Evolutionary conservation across 1,140 invertebrate species (phyloP).

Genomic region (Ridgeia piscesae): DNA sequence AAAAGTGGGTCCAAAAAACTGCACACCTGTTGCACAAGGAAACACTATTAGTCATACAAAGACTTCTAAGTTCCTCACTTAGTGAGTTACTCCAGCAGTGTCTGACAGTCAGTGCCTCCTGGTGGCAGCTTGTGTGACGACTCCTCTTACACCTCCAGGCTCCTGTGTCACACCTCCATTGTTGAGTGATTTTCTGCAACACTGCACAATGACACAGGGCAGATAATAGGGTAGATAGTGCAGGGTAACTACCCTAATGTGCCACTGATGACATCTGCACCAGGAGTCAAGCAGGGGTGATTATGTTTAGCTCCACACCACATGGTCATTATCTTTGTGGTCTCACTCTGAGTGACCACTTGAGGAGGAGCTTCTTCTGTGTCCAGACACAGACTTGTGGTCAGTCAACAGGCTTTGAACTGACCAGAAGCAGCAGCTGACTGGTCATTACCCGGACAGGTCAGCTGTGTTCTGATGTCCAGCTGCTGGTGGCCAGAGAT

Average conservation of each 20-base stretch:
- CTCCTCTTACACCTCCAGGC: neutral
- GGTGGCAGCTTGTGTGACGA: neutral
- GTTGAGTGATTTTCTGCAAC: neutral
- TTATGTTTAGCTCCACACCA: neutral
- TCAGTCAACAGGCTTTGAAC: neutral
- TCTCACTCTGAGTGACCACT: neutral
- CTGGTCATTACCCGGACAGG: neutral
- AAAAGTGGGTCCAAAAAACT: neutral
- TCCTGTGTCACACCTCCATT: neutral
- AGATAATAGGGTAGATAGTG: neutral
- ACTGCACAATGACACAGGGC: neutral
- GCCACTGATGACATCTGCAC: neutral
- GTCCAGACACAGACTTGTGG: neutral
- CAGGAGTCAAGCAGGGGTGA: neutral
- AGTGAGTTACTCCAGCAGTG: neutral
- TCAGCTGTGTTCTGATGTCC: neutral
- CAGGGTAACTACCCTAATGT: neutral
- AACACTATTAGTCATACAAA: neutral
- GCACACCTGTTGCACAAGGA: neutral
- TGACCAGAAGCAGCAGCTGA: neutral
- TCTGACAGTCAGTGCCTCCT: neutral
- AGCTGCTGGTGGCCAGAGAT: neutral
- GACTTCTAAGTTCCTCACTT: neutral
- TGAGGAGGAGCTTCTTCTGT: neutral
- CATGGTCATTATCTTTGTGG: neutral